Evolutionary conservation across 92 coral and sea anemone genomes (phyloP), one percentile per base, ranked within the genome.

Genomic region (Phenganax stokvisi): DNA sequence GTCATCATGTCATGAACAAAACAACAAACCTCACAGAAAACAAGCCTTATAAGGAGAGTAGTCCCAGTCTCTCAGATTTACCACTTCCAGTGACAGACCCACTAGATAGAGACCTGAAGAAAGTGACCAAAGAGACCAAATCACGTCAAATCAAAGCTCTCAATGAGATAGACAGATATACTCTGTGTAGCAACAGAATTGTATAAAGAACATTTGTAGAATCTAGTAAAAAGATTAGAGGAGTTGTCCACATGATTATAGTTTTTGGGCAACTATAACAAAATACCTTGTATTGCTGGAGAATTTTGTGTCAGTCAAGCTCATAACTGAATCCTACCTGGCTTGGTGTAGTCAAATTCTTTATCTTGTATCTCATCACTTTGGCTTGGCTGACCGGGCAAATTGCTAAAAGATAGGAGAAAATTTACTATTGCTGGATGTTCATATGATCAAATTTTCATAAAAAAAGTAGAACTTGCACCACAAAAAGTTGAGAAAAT

Each of bases 301-400:
- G 10, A 1, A 15, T 29, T 72, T 72, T 28, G 16, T 56, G 20
- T 6, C 77, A 17, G 30, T 72, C 20, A 52, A 47, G 27, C 47
- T 72, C 47, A 9, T 55, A 12, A 74, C 79, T 74, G 62, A 28
- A 55, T 58, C 74, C 70, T 81, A 56, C 62, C 79, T 20, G 25
- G 25, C 25, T 71, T 67, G 8, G 12, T 10, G 15, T 25, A 9
- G 10, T 13, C 15, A 10, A 3, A 44, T 44, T 16, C 10, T 15
- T n/a, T 31, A 17, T 51, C 9, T 51, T 37, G 4, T 51, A 47
- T 51, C 52, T 78, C 51, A 77, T 51, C 89, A 92, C 72, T 93
- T 93, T 28, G 97, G 87, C 79, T 93, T 93, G 68, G 89, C 96
- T 67, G 97, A 93, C n/a, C 97, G 89, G n/a, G 97, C 96, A 80